Conservation (phyloP, 2,113 vertebrate genomes). For the Tenrec ecaudatus region DNA sequence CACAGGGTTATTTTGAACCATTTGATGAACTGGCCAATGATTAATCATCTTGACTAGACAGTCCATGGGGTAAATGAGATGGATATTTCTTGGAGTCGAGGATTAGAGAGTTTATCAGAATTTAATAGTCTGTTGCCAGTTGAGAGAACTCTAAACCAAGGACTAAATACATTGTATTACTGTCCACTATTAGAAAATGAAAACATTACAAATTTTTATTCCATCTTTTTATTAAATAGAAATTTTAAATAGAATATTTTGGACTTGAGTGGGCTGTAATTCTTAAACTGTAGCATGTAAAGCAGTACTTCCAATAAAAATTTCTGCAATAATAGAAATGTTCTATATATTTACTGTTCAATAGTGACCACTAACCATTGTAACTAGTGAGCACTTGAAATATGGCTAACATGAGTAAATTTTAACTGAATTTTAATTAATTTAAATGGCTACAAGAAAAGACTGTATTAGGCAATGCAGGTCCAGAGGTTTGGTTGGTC, state of each 20-base stretch:
- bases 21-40: constrained; percentile 41
- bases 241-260: constrained; percentile 68
- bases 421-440: constrained; percentile 61
- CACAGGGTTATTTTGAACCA: constrained; percentile 5
- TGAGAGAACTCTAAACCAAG: neutral
- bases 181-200: constrained; percentile 56
- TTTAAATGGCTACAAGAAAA: constrained; percentile 4
- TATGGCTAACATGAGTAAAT: constrained; percentile 8
- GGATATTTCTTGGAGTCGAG: constrained; percentile 31
- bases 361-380: neutral
- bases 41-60: constrained; percentile 28
- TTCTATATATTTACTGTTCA: neutral
- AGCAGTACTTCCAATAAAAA: constrained; percentile 19
- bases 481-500: constrained; percentile 71
- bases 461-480: neutral
- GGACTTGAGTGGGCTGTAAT: constrained; percentile 57
- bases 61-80: constrained; percentile 19
- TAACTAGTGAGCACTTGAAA: constrained; percentile 34
- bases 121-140: constrained; percentile 25
- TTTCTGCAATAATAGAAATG: constrained; percentile 26
- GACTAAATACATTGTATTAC: neutral
- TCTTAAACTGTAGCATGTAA: constrained; percentile 26
- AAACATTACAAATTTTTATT: constrained; percentile 62
- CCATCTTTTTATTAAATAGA: constrained; percentile 73
- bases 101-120: constrained; percentile 60